Percentiles rank a stretch among this genome's conserved stretches.
Conservation (phyloP, 2,888 invertebrate genomes). For the Emesis furor region DNA sequence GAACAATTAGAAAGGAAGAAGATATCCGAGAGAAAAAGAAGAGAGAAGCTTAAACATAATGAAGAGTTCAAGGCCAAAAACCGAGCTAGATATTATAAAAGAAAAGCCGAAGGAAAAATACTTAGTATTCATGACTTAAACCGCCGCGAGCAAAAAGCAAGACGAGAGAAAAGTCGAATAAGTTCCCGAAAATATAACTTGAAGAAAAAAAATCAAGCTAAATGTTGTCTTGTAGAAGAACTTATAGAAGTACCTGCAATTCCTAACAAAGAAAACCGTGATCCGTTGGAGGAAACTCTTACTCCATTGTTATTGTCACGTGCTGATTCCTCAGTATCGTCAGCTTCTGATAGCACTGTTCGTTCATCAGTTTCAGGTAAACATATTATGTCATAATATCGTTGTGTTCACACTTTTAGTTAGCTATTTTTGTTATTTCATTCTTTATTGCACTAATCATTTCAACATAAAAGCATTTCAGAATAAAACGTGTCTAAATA, state of each 20-base stretch:
- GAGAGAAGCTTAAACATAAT: too few relatives aligned
- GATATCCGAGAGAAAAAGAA: too few relatives aligned
- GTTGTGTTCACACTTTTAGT: neutral
- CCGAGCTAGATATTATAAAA: too few relatives aligned
- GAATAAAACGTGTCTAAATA: too few relatives aligned
- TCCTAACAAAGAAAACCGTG: neutral
- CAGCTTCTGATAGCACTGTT: neutral
- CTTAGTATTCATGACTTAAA: neutral
- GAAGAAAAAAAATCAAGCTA: neutral
- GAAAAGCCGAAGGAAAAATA: neutral
- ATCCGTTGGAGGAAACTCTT: neutral
- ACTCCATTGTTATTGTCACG: too few relatives aligned
- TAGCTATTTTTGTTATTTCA: neutral
- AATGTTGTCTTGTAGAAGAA: neutral
- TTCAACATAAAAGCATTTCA: too few relatives aligned
- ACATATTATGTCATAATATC: neutral
- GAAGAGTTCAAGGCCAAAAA: too few relatives aligned
- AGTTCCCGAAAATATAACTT: neutral
- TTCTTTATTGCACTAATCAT: too few relatives aligned
- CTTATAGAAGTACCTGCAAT: neutral
- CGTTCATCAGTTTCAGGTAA: neutral
- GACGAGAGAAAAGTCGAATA: too few relatives aligned
- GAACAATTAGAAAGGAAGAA: too few relatives aligned
- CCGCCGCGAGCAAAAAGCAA: too few relatives aligned
- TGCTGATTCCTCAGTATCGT: too few relatives aligned